These are phyloP conservation scores for Caenorhabditis sp. DNA, from an alignment of 2,888 invertebrate species.

Conservation along the genomic window DNA sequence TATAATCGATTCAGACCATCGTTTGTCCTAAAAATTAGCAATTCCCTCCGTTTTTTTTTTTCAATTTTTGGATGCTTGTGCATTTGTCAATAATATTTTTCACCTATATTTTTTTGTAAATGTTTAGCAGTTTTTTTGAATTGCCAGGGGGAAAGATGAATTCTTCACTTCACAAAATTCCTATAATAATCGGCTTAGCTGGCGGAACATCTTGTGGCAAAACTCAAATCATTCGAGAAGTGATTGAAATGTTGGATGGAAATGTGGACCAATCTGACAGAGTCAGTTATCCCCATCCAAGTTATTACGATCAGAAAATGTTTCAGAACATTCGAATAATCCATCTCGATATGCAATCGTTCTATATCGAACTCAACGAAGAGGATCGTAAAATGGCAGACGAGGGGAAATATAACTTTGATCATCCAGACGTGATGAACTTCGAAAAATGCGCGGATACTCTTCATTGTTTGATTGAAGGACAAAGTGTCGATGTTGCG, in stretches of 20 bases:
- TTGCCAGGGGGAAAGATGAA: no score
- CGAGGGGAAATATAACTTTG: slow-evolving; percentile 91
- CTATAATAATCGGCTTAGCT: slow-evolving; percentile 91
- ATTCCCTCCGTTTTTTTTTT: no score
- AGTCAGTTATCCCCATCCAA: no score
- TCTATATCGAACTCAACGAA: slow-evolving; percentile 86
- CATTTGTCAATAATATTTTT: no score
- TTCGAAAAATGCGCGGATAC: slow-evolving; percentile 84
- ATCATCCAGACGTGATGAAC: slow-evolving; percentile 97
- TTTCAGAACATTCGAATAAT: slow-evolving; percentile 30
- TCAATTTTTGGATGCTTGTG: no score
- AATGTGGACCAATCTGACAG: no score
- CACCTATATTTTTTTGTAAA: no score
- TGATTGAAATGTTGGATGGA: slow-evolving; percentile 95
- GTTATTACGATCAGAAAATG: no score
- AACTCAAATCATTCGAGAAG: slow-evolving; percentile 95
- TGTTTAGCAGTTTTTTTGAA: no score
- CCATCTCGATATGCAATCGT: slow-evolving; percentile 83
- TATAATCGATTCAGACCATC: no score
- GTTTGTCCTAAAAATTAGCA: no score
- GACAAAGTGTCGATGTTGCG: slow-evolving; percentile 87
- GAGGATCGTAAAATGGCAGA: slow-evolving; percentile 83
- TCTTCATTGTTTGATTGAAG: slow-evolving; percentile 83
- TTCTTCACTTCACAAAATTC: slow-evolving; percentile 72
- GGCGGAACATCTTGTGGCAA: slow-evolving; percentile 97